These are phyloP conservation scores for pig (Sus scrofa) DNA, from an alignment of 2,113 vertebrate genomes.

Conservation along the genomic window T2T-Sscrofa CM000816.6:60375001-60375500, in stretches of 20 bases:
- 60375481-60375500: not conserved
- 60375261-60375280: not conserved
- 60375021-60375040: not conserved
- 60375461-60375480: not conserved
- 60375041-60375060: not conserved
- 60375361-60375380: not conserved
- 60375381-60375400: not conserved
- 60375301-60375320: not conserved
- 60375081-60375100: not conserved
- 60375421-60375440: not conserved
- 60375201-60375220: not conserved
- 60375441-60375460: not conserved
- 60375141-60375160: not conserved
- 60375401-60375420: not conserved
- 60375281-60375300: not conserved
- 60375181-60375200: not conserved
- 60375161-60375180: not conserved
- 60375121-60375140: not conserved
- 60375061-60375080: not conserved
- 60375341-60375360: not conserved
- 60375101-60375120: constrained; percentile 27
- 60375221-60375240: not conserved
- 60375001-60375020: not conserved
- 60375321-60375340: not conserved
- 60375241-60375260: not conserved